Base-by-base conservation (phyloP, 2,113 vertebrate genomes). In the Glareola pratincola region DNA sequence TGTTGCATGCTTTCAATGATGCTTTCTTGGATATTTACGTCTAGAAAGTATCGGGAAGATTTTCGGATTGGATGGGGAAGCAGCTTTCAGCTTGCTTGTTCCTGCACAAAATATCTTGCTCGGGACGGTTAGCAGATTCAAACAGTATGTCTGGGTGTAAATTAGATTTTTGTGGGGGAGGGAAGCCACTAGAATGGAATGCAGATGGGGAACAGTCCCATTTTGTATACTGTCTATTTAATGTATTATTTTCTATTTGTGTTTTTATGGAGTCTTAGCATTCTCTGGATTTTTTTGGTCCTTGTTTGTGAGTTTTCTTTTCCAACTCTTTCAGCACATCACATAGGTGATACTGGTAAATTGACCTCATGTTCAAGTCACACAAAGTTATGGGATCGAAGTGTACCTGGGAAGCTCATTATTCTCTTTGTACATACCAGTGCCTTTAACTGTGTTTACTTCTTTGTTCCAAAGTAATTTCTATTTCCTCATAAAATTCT, bases 241-340 rank as follows among this genome's bases (percentile, higher is more conserved):
- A 62, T 57, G 15, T 34, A 12, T 13, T 60, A 4, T 69, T 83
- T 77, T 81, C 15, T 76, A 2, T n/a, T 43, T 29, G 5, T 2
- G 0, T 10, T 26, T 68, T 67, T 36, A 5, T 2, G 48, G 3
- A 53, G 5, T 60, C 19, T 60, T n/a, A 27, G 4, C 5, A n/a
- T 84, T 80, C 30, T 60, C 6, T 24, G 8, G 7, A 1, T 32
- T 53, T 62, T 41, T 20, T 20, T 64, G 3, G 3, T 54, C 43
- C 3, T 19, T 67, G 14, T 50, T 59, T 4, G 39, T 43, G 12
- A 23, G 57, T 7, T 57, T 59, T n/a, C 9, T 59, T 24, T 37
- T 62, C 47, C 48, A 66, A 7, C 3, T 73, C 34, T 64, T 83
- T 79, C 21, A 79, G 34, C 12, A 64, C 7, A 16, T 64, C 19